These are phyloP conservation scores for Pteromalus puparum DNA, from an alignment of 1,140 invertebrate species.

Conservation along the genomic window DNA sequence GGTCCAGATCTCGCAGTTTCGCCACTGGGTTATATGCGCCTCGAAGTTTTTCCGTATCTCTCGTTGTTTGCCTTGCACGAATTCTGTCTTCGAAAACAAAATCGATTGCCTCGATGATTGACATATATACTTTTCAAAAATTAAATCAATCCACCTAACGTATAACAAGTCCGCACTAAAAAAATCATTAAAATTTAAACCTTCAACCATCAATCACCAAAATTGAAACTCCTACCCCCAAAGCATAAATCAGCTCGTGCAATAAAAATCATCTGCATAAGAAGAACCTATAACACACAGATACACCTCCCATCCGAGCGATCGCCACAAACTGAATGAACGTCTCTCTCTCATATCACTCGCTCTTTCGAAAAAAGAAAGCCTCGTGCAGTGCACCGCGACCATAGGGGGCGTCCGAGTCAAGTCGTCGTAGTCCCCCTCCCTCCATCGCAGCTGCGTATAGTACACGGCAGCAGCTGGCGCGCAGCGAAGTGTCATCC, in stretches of 20 bases:
- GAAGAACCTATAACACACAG: background rate
- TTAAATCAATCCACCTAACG: background rate
- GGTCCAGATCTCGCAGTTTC: slow-evolving; percentile 20
- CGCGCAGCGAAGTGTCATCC: background rate
- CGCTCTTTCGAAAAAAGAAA: background rate
- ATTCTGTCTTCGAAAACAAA: background rate
- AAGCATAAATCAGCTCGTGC: background rate
- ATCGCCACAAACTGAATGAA: background rate
- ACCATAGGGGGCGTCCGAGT: background rate
- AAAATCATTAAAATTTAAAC: background rate
- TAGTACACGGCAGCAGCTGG: slow-evolving; percentile 28
- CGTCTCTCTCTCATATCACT: background rate
- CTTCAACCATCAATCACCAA: background rate
- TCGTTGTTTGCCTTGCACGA: background rate
- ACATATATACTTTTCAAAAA: background rate
- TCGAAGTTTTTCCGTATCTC: background rate
- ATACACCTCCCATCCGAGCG: background rate
- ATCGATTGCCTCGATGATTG: background rate
- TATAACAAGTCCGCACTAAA: background rate
- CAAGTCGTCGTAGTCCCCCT: background rate
- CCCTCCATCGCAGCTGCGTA: background rate
- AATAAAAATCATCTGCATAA: slow-evolving; percentile 5
- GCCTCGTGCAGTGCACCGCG: background rate
- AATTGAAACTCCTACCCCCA: background rate
- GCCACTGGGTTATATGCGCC: background rate